Evolutionary conservation across 2,113 vertebrate species (phyloP).

Genomic region (Corythaixoides concolor): DNA sequence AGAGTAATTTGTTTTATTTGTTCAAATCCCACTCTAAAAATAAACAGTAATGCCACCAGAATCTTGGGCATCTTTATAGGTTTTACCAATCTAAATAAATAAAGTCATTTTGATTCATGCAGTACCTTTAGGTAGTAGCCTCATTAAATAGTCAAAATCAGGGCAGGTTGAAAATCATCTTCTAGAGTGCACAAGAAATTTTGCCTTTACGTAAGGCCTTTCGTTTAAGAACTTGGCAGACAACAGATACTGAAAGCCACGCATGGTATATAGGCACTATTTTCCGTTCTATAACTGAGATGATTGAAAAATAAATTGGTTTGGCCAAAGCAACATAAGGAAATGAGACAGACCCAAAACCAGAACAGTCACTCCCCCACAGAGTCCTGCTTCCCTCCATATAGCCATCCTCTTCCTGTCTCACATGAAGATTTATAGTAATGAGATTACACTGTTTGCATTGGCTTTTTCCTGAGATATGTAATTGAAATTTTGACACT

Average conservation of each 20-base stretch:
- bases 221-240: neutral
- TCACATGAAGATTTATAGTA: neutral
- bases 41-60: conserved; percentile 1
- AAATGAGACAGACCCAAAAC: neutral
- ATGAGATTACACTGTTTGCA: neutral
- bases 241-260: neutral
- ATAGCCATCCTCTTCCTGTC: neutral
- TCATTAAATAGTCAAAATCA: neutral
- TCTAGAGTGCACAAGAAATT: neutral
- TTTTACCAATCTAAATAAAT: neutral
- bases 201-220: neutral
- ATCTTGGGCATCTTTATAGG: neutral
- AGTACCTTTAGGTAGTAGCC: neutral
- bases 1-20: neutral
- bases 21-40: neutral
- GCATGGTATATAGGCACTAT: neutral
- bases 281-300: neutral
- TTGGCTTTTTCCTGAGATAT: neutral
- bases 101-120: neutral
- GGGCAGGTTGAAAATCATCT: neutral
- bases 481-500: neutral
- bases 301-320: neutral
- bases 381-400: neutral
- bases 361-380: neutral
- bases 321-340: neutral